Conservation (phyloP, 2,797 vertebrate species). For the Pteropus rufus region DNA sequence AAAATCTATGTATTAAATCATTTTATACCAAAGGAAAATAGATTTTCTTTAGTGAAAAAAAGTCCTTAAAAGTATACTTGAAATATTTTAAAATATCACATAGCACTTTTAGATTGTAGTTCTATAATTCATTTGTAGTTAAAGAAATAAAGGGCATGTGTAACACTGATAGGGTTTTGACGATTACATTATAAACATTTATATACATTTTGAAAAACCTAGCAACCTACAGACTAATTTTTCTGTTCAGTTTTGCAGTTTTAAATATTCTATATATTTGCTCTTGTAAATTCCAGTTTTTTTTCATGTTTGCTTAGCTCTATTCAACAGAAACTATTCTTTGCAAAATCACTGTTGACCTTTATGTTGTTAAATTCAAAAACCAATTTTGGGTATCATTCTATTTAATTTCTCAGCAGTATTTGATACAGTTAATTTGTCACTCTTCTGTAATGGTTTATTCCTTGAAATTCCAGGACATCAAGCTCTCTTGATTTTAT, state of each 20-base stretch:
- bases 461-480: not conserved
- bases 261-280: not conserved
- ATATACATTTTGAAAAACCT: not conserved
- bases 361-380: not conserved
- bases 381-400: not conserved
- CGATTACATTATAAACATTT: not conserved
- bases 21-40: not conserved
- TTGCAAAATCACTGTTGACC: not conserved
- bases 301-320: not conserved
- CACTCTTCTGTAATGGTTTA: not conserved
- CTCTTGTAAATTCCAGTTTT: not conserved
- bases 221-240: fast-evolving
- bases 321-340: not conserved
- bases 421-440: not conserved
- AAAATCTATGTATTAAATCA: not conserved
- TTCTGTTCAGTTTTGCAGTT: not conserved
- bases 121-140: not conserved
- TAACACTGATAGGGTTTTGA: not conserved
- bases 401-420: not conserved
- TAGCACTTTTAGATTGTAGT: not conserved
- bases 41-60: not conserved
- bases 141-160: not conserved
- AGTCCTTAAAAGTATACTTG: not conserved
- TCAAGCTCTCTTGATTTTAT: not conserved
- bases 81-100: not conserved